Base-by-base conservation (phyloP, 2,888 invertebrate species). In the Melangyna quadrimaculata region DNA sequence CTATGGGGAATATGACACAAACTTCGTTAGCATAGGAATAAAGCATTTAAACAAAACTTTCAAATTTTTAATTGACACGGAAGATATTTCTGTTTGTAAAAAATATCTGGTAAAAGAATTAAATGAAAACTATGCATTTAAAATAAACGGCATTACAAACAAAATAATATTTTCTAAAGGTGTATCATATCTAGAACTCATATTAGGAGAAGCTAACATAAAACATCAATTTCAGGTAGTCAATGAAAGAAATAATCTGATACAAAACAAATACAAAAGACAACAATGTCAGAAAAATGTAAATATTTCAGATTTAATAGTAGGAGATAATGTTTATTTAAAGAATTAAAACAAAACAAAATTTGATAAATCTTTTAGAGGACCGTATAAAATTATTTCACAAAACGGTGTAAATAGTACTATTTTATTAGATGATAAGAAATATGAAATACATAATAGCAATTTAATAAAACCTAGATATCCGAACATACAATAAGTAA, bases 371-470 rank as follows among this genome's bases (percentile, higher is more conserved):
- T 19, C 45, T 29, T 65, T 48, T 45, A 65, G 19, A 45, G 43
- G 45, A 12, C 65, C 45, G 6, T 65, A 65, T 45, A 40, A 65
- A 45, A 65, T 65, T 27, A 45, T 65, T 24, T 43, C 29, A 45
- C 45, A 45, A 32, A 45, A 65, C 22, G 27, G 45, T 29, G 17
- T 29, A n/a, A 65, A 45, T 48, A 65, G 65, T 45, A 45, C 12
- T 32, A 65, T 65, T 8, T 12, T 27, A n/a, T 7, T 45, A 45
- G 45, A 43, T 29, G 19, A 27, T 10, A 45, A 65, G 17, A 29
- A 48, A 12, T 45, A 45, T 45, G 45, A 65, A 65, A 45, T 65
- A 29, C 40, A 65, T 17, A 65, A 27, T 17, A 65, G 22, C n/a
- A 61, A 61, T 61, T 40, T 40, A 61, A 40, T 61, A 1, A 61